Percentiles rank a stretch among this genome's conserved stretches.
Evolutionary conservation across 2,113 vertebrate species (phyloP).

Genomic region (Zosterops hypoxanthus): DNA sequence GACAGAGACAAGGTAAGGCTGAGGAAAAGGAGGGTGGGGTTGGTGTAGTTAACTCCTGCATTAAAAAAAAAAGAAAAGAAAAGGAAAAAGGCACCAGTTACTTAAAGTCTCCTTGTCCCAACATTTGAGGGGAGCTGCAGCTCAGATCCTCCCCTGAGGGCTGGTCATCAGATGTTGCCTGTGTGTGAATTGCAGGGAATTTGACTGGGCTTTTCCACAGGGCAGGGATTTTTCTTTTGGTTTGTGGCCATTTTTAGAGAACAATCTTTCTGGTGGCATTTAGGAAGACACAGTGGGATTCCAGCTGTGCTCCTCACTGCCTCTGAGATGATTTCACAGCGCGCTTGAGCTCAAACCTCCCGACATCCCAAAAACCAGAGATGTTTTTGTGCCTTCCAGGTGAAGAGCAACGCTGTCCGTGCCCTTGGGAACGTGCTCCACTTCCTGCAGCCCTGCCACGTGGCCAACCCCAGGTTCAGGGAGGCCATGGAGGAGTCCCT

Average conservation of each 20-base stretch:
- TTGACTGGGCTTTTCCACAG: neutral
- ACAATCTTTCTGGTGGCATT: neutral
- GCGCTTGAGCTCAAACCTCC: neutral
- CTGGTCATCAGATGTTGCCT: neutral
- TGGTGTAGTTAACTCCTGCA: neutral
- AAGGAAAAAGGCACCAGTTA: neutral
- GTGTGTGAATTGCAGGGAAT: neutral
- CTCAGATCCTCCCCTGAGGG: neutral
- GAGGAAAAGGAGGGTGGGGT: neutral
- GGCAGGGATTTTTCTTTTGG: fast-evolving
- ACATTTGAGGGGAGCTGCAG: neutral
- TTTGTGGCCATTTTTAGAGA: neutral
- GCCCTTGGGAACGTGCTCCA: conserved; percentile 94
- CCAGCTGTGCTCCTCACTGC: neutral
- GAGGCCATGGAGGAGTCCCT: conserved; percentile 86
- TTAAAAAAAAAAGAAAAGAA: neutral
- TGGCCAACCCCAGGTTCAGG: conserved; percentile 84
- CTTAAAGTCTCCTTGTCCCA: neutral
- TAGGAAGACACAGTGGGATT: neutral
- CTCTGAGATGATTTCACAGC: neutral
- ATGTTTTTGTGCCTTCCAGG: conserved; percentile 71
- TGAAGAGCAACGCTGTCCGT: conserved; percentile 92
- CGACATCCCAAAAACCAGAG: fast-evolving
- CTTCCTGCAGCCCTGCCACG: conserved; percentile 86
- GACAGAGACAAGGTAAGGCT: conserved; percentile 91